Evolutionary conservation across 92 coral and sea anemone genomes (phyloP), one percentile per base, ranked within the genome.

Genomic region (Meandrina meandrites): DNA sequence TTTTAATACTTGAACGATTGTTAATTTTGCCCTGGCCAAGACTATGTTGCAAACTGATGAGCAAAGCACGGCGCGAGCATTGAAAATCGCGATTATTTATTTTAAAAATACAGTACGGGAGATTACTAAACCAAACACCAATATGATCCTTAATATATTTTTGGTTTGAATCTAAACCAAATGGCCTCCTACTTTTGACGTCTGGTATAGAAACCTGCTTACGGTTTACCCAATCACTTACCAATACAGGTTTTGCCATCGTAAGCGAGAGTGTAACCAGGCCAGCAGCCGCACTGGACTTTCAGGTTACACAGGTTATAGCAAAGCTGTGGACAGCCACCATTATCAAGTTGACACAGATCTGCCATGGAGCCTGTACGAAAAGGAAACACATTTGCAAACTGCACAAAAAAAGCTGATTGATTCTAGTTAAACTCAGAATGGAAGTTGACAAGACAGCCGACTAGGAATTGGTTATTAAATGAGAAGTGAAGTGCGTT

Each of bases 231-330:
- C 32, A 11, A 36, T 36, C 2, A 79, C 95, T 85, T 76, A 97
- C 99, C 99, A 18, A 97, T 79, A 74, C 99, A 97, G 27, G 96
- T 93, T 86, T 86, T 97, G 48, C 91, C 94, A 68, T 97, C 99
- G 60, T 97, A 97, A 69, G 97, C 99, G 64, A 97, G 86, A 78
- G 84, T 93, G 78, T 83, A 97, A 1, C 99, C 99, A 85, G 91
- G 91, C 58, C 98, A 97, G 86, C 99, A 97, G 18, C 95, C 98
- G 66, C 99, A 97, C 84, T 95, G 83, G 36, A 96, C 97, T 85
- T 97, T 84, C 81, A 96, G 79, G 88, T 96, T 94, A 86, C 99
- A 97, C 86, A 87, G 89, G 90, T 97, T 97, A 86, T 97, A 97
- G 47, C 99, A 97, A 32, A 93, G 78, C 53, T 97, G 99, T 27